Evolutionary conservation across 2,888 invertebrate species (phyloP).

Genomic region (Epinotia ramella): DNA sequence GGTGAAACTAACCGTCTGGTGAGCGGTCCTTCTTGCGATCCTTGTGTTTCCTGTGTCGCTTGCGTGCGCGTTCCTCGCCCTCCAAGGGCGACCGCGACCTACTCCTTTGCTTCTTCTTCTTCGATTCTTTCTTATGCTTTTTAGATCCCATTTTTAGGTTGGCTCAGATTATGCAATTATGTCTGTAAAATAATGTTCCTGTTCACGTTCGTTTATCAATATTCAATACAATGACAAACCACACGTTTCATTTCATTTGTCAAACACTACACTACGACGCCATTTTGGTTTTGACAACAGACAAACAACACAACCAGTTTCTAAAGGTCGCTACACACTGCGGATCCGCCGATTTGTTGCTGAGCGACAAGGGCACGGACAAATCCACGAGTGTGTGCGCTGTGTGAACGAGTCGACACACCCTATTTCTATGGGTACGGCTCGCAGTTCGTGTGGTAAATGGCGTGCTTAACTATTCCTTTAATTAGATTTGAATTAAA

Average conservation of each 20-base stretch:
- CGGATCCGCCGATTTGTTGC: too few species aligned
- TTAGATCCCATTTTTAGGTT: conserved; percentile 88
- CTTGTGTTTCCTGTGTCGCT: conserved; percentile 84
- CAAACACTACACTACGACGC: not conserved
- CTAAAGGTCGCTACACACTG: too few species aligned
- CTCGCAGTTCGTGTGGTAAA: too few species aligned
- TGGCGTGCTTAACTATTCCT: too few species aligned
- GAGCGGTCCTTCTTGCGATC: conserved; percentile 82
- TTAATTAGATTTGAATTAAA: too few species aligned
- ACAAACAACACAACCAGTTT: too few species aligned
- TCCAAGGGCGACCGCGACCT: conserved; percentile 85
- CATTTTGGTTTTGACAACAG: conserved; percentile 10
- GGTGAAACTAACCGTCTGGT: conserved; percentile 83
- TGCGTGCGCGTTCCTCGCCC: conserved; percentile 84
- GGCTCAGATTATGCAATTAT: not conserved
- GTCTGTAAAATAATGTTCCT: not conserved
- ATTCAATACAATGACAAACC: not conserved
- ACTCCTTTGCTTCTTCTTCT: conserved; percentile 88
- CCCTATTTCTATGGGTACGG: too few species aligned
- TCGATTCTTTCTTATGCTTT: conserved; percentile 88
- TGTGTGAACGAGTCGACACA: too few species aligned
- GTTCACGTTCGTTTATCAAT: not conserved
- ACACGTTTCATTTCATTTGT: conserved; percentile 21
- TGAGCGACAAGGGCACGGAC: too few species aligned
- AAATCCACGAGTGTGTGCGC: too few species aligned